Conservation (phyloP, 2,113 vertebrate genomes). For the Podarcis cretensis region DNA sequence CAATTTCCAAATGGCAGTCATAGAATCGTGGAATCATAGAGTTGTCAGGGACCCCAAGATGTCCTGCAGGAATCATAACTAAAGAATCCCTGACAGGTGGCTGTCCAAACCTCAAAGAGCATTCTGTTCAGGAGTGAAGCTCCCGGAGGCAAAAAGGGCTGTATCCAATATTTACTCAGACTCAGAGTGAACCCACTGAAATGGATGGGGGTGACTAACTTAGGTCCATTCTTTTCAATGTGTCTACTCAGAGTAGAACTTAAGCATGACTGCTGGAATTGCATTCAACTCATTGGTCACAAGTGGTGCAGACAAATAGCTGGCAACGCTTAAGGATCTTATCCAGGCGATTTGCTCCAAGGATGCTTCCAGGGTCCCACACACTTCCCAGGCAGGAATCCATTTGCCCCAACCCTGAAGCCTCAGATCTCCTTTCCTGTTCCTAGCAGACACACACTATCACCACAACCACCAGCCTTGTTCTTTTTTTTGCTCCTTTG, state of each 20-base stretch:
- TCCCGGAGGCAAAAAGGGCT: background rate
- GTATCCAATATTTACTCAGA: background rate
- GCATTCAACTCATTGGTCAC: background rate
- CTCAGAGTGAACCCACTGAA: too few relatives aligned
- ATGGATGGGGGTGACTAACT: too few relatives aligned
- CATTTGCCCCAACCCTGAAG: background rate
- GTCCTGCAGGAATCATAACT: too few relatives aligned
- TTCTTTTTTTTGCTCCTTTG: background rate
- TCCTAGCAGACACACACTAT: background rate
- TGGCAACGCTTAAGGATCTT: too few relatives aligned
- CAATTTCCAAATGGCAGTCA: background rate
- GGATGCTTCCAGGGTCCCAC: background rate
- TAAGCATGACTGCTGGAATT: background rate
- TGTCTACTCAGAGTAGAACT: background rate
- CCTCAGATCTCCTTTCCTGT: background rate
- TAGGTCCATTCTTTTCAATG: background rate
- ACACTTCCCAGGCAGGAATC: background rate
- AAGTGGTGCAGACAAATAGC: background rate
- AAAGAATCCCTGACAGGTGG: too few relatives aligned
- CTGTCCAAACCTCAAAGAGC: background rate
- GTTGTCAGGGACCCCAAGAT: too few relatives aligned
- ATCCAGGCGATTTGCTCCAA: background rate
- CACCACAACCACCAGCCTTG: background rate
- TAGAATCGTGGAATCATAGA: too few relatives aligned
- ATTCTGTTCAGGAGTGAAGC: background rate